Evolutionary conservation across 2,888 invertebrate species (phyloP).

Genomic region (Beris chalybata): DNA sequence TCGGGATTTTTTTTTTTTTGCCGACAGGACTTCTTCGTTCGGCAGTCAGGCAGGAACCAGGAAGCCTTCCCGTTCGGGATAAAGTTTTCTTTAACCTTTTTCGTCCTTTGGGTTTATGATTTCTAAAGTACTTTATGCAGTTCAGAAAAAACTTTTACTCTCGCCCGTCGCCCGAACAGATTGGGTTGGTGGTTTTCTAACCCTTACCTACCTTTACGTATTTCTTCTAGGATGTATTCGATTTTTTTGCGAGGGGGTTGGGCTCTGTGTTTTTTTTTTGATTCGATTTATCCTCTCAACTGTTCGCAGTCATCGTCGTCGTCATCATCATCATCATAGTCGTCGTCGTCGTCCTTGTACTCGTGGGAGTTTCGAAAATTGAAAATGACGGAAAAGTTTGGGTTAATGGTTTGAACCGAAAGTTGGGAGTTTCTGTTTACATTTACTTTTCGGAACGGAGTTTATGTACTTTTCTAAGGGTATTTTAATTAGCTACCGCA

Average conservation of each 20-base stretch:
- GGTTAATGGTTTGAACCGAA: conserved; percentile 22
- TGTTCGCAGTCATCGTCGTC: conserved; percentile 7
- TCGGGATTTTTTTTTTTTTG: too few relatives aligned
- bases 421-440: conserved; percentile 14
- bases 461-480: conserved; percentile 22
- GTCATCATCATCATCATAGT: not conserved
- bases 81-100: too few relatives aligned
- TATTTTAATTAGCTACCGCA: conserved; percentile 27
- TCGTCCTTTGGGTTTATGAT: too few relatives aligned
- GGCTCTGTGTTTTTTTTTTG: not conserved
- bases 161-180: not conserved
- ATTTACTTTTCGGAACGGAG: conserved; percentile 15
- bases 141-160: not conserved
- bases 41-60: too few relatives aligned
- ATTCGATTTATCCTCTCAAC: conserved; percentile 14
- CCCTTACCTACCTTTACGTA: not conserved
- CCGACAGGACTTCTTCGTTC: too few relatives aligned
- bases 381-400: conserved; percentile 21
- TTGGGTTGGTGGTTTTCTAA: not conserved
- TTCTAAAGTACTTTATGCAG: too few relatives aligned
- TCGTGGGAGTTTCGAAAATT: conserved; percentile 10
- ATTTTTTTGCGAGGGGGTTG: not conserved
- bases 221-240: not conserved
- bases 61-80: too few relatives aligned
- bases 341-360: conserved; percentile 1